Evolutionary conservation across 2,888 invertebrate species (phyloP), one percentile per base, ranked within the genome.

Genomic region (Dusona sp.): DNA sequence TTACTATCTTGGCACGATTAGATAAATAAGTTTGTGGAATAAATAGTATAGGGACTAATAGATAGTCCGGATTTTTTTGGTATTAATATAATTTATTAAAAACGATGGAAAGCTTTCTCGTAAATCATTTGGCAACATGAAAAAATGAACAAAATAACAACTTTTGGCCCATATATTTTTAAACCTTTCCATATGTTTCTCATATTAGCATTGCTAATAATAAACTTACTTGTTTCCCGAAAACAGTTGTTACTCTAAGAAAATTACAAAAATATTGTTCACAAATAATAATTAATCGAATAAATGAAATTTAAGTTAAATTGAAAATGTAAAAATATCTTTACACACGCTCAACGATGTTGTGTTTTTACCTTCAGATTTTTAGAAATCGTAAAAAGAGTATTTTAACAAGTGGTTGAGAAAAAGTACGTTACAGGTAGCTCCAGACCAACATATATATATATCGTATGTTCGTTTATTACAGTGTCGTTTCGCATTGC

Each of bases 401-500:
- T 61, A 6, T 61, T 61, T 25, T 1, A 29, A 61, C 57, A 61
- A 25, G 25, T 61, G 25, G 11, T 29, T 61, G 11, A 25, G 29
- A 4, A 61, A 29, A 61, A 13, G 25, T 25, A n/a, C 22, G 25
- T 70, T 16, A 45, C 42, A 16, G 42, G 19, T 22, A 45, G 29
- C 68, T 25, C 29, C 38, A 25, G 1, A 45, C 68, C 7, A 16
- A 25, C 25, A 25, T 61, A 16, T 13, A 25, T 61, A 16, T 13
- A 29, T 42, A 7, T 25, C 22, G 42, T 13, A 38, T 22, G 13
- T 70, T 29, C 25, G 16, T 13, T 61, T 42, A 45, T 25, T 19
- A 25, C 36, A 67, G 68, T 70, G 68, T 45, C 42, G 25, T 70
- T 45, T 70, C 45, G 45, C 68, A 22, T 70, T 29, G 45, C 16